A percentile compares a stretch with the other conserved stretches of the same genome.
phyloP scores from a whole-genome alignment of 2,888 invertebrate genomes.

The Chymomyza caudatula region DNA sequence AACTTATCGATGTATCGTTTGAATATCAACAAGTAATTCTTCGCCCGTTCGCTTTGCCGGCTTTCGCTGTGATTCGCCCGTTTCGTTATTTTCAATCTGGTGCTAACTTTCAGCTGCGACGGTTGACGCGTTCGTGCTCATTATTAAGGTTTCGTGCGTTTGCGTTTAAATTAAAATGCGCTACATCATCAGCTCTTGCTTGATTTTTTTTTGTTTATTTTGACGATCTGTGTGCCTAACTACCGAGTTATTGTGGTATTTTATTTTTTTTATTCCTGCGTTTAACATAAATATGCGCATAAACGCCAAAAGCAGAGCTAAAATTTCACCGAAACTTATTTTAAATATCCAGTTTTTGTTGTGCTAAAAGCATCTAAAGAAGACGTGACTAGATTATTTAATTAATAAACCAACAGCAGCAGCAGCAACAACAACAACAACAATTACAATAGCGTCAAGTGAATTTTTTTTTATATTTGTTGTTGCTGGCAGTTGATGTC shows the following conservation, averaged over 20 bases:
- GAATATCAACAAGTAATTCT: not conserved
- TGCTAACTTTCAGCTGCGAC: not conserved
- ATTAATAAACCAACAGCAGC: conserved; percentile 47
- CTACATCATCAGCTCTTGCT: conserved; percentile 25
- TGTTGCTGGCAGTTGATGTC: conserved; percentile 37
- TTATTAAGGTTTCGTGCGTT: conserved; percentile 29
- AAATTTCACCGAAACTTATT: conserved; percentile 44
- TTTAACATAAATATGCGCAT: not conserved
- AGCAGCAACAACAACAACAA: conserved; percentile 27
- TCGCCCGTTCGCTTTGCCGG: not conserved
- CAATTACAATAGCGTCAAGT: conserved; percentile 45
- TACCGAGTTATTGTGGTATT: conserved; percentile 2
- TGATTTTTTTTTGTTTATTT: conserved; percentile 7
- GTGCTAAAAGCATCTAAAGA: conserved; percentile 26
- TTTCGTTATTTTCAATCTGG: not conserved
- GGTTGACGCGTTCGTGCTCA: conserved; percentile 1
- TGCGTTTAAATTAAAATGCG: not conserved
- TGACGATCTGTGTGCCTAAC: conserved; percentile 2
- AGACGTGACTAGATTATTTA: conserved; percentile 62
- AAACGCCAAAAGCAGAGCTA: not conserved
- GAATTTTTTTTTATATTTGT: conserved; percentile 31
- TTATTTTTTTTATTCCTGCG: not conserved
- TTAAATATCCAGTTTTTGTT: conserved; percentile 23
- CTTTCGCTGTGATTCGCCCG: not conserved
- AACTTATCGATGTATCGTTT: not conserved